Evolutionary conservation across 2,797 vertebrate genomes (phyloP), one percentile per base, ranked within the genome.

Genomic region (Sebastes reedi): DNA sequence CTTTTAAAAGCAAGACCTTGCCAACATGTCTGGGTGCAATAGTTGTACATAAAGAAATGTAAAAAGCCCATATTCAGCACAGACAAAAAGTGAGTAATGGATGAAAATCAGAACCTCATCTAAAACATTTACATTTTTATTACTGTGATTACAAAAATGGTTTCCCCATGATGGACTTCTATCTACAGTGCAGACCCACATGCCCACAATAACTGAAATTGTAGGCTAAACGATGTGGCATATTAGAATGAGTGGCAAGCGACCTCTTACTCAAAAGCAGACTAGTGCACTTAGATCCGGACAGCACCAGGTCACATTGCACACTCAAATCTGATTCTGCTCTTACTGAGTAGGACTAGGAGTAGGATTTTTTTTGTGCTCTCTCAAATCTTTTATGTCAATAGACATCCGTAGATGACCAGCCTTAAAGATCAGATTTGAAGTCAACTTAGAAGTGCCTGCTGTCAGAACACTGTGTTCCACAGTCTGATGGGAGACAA

Each of bases 371-470:
- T 2, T n/a, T 32, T 32, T 32, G 3, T n/a, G 11, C 30, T 13
- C n/a, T 14, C 29, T 32, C 50, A 22, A 67, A 67, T 27, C 39
- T 56, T 18, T 69, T 25, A 4, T 18, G 7, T 54, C 30, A 24
- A 54, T 13, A 34, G 12, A 13, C 25, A 5, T 12, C 16, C 4
- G 3, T 2, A 55, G 29, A 65, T 42, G 69, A 52, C 66, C 20
- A 27, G 46, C 62, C n/a, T 82, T 69, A 36, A 70, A 77, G 65
- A 79, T 75, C 20, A 77, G 71, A 82, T 69, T 46, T 72, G 6
- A 81, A 67, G 56, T 79, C 39, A 68, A 82, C 76, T 72, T 69
- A 69, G n/a, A 81, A 79, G 77, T 79, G 50, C 16, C 71, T 80
- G 67, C 76, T 60, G 74, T 78, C 76, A 84, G 71, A 76, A 80